Evolutionary conservation across 1,140 invertebrate species (phyloP), one percentile per base, ranked within the genome.

Genomic region (Pantala flavescens): DNA sequence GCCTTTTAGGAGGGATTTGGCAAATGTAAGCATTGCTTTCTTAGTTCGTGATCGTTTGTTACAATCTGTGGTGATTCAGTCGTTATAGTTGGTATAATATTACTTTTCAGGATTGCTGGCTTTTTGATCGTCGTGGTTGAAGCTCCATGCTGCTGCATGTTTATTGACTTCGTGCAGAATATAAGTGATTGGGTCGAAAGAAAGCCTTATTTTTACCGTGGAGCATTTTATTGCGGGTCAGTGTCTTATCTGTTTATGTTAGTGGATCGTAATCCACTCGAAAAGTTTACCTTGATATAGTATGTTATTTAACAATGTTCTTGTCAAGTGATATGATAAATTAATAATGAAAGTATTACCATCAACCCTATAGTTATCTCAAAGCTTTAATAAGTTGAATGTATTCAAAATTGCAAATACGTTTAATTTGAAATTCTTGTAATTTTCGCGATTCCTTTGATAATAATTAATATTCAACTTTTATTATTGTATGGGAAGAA

Each of bases 131-230:
- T 96, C 77, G 87, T 91, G 7, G 87, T 96, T 78, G 96, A 98
- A 84, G 95, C 95, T 14, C 96, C 96, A 0, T 97, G 93, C 81
- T 97, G 95, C 84, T 98, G 95, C 83, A 87, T 94, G 81, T 98
- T 96, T 83, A 88, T 98, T 77, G 95, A 97, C 81, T 93, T 94
- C 85, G 94, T 97, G 75, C 91, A 95, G 82, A 87, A 86, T 74
- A 84, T 96, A 24, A 91, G 93, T 71, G 88, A 90, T 78, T 90
- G 87, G 82, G 88, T 93, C 70, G 95, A 98, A 78, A 85, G 87
- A 70, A 88, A 92, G 78, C 93, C 95, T 1, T 90, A 93, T 81
- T 98, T 93, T 91, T 92, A 96, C 79, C 91, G 95, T 85, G 95
- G 93, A n/a, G 88, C 87, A 11, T 86, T 89, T 72, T 98, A 97